These are phyloP conservation scores for Drosophila diplacantha DNA, from an alignment of 2,888 invertebrate species.

Conservation along the genomic window DNA sequence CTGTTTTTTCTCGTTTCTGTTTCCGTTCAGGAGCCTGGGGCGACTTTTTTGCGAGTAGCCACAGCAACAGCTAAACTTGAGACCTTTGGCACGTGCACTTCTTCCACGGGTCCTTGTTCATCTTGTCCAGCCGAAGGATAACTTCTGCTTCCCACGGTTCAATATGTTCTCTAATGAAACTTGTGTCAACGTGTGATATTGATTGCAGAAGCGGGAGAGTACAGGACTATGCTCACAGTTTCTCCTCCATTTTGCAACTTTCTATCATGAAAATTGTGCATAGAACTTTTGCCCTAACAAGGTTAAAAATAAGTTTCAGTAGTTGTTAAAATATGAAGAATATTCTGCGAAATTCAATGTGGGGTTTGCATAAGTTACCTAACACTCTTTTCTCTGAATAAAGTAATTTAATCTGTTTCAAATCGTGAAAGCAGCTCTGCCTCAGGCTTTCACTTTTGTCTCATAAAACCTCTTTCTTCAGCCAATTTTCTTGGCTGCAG, in stretches of 20 bases:
- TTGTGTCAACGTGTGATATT: slow-evolving; percentile 45
- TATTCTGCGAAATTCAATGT: background rate
- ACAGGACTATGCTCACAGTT: slow-evolving; percentile 1
- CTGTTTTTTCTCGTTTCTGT: background rate
- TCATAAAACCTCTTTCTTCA: slow-evolving; percentile 3
- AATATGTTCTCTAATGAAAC: slow-evolving; percentile 43
- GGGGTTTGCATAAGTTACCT: background rate
- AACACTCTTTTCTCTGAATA: no score
- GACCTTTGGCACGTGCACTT: slow-evolving; percentile 38
- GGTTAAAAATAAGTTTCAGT: background rate
- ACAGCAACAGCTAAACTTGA: slow-evolving; percentile 40
- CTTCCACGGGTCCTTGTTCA: background rate
- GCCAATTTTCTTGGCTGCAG: slow-evolving; percentile 5
- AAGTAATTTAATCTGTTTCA: background rate
- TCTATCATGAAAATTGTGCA: background rate
- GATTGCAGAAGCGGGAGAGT: slow-evolving; percentile 38
- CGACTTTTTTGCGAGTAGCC: slow-evolving; percentile 32
- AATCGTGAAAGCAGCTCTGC: background rate
- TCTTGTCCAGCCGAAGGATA: slow-evolving; percentile 9
- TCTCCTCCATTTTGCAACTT: slow-evolving; percentile 7
- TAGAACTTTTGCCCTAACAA: background rate
- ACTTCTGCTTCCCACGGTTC: slow-evolving; percentile 25
- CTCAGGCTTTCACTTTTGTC: slow-evolving; percentile 5
- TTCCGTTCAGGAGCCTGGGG: slow-evolving; percentile 4
- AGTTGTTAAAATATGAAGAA: background rate